These are phyloP conservation scores for Mycteria americana DNA, from an alignment of 2,797 vertebrate genomes.

Conservation along the genomic window DNA sequence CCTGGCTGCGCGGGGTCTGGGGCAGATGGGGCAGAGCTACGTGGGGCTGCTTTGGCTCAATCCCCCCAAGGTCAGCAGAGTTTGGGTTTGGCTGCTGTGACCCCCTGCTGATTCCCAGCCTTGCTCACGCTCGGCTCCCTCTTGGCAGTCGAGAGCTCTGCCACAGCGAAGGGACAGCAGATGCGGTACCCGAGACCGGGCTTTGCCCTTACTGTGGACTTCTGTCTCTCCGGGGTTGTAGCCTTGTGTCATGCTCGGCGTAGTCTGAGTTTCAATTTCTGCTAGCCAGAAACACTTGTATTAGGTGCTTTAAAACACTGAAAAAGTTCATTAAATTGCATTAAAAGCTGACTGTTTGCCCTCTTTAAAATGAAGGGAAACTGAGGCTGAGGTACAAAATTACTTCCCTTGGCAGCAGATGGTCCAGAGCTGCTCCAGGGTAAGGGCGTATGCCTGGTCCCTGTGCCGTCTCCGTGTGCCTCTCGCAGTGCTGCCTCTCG, in stretches of 20 bases:
- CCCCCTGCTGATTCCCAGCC: not conserved
- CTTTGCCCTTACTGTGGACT: not conserved
- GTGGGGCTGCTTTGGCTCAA: not conserved
- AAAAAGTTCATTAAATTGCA: not conserved
- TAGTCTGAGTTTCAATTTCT: not conserved
- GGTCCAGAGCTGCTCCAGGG: not conserved
- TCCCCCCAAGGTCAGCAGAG: not conserved
- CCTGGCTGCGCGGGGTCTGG: accelerated
- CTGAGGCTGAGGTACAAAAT: not conserved
- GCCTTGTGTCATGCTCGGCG: not conserved
- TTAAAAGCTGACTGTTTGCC: not conserved
- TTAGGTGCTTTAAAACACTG: not conserved
- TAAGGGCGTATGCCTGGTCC: not conserved
- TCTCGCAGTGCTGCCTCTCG: not conserved
- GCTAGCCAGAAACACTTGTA: not conserved
- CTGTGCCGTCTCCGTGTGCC: not conserved
- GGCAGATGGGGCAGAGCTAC: not conserved
- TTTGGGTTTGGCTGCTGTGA: not conserved
- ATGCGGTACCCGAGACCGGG: not conserved
- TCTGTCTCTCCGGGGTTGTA: not conserved
- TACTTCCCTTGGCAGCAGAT: not conserved
- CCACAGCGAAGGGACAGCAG: not conserved
- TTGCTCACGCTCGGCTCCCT: not conserved
- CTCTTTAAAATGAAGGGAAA: not conserved
- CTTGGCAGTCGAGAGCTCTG: not conserved